Conservation (phyloP, 2,113 vertebrate genomes). For the Piprites chloris region DNA sequence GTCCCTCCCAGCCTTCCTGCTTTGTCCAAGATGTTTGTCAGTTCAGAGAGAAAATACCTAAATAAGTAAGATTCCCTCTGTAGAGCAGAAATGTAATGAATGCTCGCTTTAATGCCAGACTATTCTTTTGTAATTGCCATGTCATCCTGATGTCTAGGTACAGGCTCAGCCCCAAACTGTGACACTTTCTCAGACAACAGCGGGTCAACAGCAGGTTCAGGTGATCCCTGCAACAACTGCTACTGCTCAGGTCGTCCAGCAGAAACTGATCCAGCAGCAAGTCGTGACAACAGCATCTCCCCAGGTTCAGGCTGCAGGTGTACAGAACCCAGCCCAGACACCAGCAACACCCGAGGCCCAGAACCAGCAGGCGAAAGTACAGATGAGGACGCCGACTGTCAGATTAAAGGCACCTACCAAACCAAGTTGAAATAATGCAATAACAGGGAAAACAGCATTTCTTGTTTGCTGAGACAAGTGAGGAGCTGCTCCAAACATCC, state of each 20-base stretch:
- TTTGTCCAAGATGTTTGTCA: neutral
- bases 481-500: constrained; percentile 18
- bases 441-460: neutral
- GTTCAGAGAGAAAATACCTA: neutral
- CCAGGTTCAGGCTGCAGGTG: constrained; percentile 81
- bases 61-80: neutral
- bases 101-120: neutral
- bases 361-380: constrained; percentile 75
- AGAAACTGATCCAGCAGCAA: constrained; percentile 87
- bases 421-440: constrained; percentile 67
- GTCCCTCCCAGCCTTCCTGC: neutral
- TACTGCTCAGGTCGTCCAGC: constrained; percentile 82
- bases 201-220: constrained; percentile 81
- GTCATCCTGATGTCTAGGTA: constrained; percentile 63
- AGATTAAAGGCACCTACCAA: constrained; percentile 84
- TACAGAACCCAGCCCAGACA: constrained; percentile 81
- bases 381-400: constrained; percentile 77
- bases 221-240: constrained; percentile 81
- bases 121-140: neutral
- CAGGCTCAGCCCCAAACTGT: constrained; percentile 82
- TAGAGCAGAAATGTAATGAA: neutral
- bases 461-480: neutral
- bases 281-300: constrained; percentile 79
- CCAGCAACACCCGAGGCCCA: constrained; percentile 68
- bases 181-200: constrained; percentile 79